Base-by-base conservation (phyloP, 92 coral and sea anemone species). In the Muricea muricata region DNA sequence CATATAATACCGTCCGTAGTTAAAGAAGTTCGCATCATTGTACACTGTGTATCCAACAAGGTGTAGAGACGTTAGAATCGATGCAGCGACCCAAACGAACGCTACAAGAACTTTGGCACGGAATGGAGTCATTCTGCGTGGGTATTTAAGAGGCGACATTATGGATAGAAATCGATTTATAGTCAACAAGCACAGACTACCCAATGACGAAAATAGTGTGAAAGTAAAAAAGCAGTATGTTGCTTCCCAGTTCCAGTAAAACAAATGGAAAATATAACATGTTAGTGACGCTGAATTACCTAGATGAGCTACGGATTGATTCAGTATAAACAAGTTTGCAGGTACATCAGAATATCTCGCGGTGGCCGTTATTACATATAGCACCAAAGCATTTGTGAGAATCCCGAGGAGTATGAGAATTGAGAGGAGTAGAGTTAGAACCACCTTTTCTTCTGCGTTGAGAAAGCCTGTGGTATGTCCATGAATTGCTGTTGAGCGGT, bases 111-210 rank as follows among this genome's bases (percentile, higher is more conserved):
- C 18, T n/a, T 78, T 56, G 7, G 83, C 70, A 40, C 83, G 83
- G 13, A 56, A 57, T 23, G 70, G 48, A n/a, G 83, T 78, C 83
- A 78, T 78, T 45, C 24, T 56, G 25, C 32, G 31, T 13, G 71
- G 18, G 52, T 78, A 78, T 17, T 57, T 57, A 10, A 78, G 20
- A 25, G 83, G 54, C 39, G 42, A 61, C 12, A 24, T 42, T 7
- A 78, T 57, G 10, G 83, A 78, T 42, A 78, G 3, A n/a, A 78
- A 37, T 7, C 83, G 83, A n/a, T 78, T 78, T 34, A 78, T 50
- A 58, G 83, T 78, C 33, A 78, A 30, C 30, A 78, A 71, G 10
- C 61, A 57, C 9, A 78, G 13, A 5, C 70, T 55, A 32, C 83
- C 83, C 54, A 78, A 45, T 4, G 69, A 55, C n/a, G 83, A 33